A percentile compares a stretch with the other conserved stretches of the same genome.
These are phyloP conservation scores for Periparus ater DNA, from an alignment of 2,797 vertebrate species.

Conservation along the genomic window DNA sequence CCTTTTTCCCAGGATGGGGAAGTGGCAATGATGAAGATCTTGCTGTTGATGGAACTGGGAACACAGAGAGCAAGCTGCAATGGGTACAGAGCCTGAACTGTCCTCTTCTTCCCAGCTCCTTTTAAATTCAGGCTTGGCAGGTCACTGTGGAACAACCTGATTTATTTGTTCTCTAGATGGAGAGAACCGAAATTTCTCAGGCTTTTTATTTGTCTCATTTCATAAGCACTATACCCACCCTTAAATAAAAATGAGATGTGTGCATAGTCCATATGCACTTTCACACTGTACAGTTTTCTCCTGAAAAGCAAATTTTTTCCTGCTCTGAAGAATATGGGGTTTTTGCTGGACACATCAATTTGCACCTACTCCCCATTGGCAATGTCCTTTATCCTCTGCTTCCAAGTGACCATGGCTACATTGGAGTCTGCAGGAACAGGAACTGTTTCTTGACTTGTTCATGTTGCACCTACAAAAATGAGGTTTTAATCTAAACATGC, in stretches of 20 bases:
- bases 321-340: background rate
- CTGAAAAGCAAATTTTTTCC: background rate
- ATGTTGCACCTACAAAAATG: background rate
- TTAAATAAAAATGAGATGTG: background rate
- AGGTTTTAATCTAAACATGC: background rate
- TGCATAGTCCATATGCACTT: background rate
- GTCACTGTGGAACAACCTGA: background rate
- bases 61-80: background rate
- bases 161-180: background rate
- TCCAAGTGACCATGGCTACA: background rate
- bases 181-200: background rate
- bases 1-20: background rate
- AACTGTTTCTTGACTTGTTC: background rate
- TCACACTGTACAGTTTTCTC: background rate
- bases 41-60: background rate
- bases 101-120: background rate
- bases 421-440: background rate
- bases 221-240: background rate
- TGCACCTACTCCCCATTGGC: background rate
- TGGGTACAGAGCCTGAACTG: background rate
- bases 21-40: background rate
- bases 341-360: background rate
- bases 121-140: background rate
- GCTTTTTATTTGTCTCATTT: background rate
- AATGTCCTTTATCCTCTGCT: background rate